Evolutionary conservation across 2,113 vertebrate genomes (phyloP).

Genomic region (Chaetodon trifascialis): DNA sequence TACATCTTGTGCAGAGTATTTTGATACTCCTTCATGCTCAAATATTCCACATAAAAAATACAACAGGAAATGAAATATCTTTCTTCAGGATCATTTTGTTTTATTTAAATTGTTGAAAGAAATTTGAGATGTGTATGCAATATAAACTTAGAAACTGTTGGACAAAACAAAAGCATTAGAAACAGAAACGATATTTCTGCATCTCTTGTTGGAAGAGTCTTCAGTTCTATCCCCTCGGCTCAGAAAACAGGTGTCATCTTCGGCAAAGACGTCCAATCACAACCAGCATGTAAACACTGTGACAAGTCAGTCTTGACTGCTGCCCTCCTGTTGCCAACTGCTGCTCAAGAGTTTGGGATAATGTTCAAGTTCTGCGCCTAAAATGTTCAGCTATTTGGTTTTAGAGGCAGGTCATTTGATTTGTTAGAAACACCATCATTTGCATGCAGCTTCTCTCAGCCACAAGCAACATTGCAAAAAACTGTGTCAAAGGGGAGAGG

Average conservation of each 20-base stretch:
- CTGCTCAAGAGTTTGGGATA: background rate
- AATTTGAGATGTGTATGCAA: background rate
- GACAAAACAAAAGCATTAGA: background rate
- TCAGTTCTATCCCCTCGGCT: too few relatives aligned
- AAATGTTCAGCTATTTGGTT: background rate
- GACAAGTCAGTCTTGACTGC: background rate
- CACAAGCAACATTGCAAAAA: background rate
- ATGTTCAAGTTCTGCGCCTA: background rate
- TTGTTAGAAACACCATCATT: background rate
- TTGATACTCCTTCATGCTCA: background rate
- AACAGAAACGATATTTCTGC: constrained; percentile 1
- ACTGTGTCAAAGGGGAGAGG: background rate
- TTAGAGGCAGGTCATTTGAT: background rate
- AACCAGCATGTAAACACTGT: background rate
- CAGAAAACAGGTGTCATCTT: constrained; percentile 8
- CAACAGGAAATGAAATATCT: background rate
- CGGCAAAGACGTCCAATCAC: background rate
- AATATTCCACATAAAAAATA: background rate
- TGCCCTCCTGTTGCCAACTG: background rate
- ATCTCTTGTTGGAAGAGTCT: background rate
- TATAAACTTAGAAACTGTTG: background rate
- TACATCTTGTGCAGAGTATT: background rate
- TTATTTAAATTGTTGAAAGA: background rate
- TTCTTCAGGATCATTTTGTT: background rate
- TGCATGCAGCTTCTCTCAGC: background rate